Evolutionary conservation across 2,888 invertebrate genomes (phyloP), one percentile per base, ranked within the genome.

Genomic region (Cistogaster globosa): DNA sequence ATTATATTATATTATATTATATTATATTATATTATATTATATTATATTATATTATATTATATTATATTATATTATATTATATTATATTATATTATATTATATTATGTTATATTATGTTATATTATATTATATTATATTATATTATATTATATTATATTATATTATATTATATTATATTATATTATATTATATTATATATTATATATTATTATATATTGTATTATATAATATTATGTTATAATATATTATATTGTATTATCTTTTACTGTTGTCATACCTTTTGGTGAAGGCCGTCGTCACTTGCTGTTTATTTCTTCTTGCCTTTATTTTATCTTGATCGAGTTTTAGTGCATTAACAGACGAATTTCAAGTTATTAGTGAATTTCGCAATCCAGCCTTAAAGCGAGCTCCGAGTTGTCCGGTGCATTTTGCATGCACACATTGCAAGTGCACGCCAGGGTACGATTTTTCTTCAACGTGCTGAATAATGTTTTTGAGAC

Each of bases 1-100:
- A 45, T 45, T 45, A 45, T 45, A 45, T 45, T 45, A 45, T 45
- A 45, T 45, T 45, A 45, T 45, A 45, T 45, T 45, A 45, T 45
- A 45, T 45, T 45, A 45, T 45, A 45, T 45, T 45, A 45, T 45
- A 45, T 45, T 45, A 45, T 45, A 45, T 45, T 45, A 45, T 45
- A 45, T 45, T 45, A 45, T 45, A 45, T 45, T 45, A 45, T 45
- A 45, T 45, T 45, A 45, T 45, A 45, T 45, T 45, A 45, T 45
- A 45, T 45, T 45, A 45, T 45, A 45, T 45, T 45, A 45, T 45
- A 45, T 45, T 45, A 45, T 45, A 45, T 45, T 45, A 45, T 45
- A 45, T 45, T 45, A 45, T 45, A 45, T 45, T 45, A 45, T 45
- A 45, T 45, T 45, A 45, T 45, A 45, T 45, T 45, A 45, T 45